These are phyloP conservation scores for Paradisaea rubra DNA, from an alignment of 2,113 vertebrate genomes.

Conservation along the genomic window DNA sequence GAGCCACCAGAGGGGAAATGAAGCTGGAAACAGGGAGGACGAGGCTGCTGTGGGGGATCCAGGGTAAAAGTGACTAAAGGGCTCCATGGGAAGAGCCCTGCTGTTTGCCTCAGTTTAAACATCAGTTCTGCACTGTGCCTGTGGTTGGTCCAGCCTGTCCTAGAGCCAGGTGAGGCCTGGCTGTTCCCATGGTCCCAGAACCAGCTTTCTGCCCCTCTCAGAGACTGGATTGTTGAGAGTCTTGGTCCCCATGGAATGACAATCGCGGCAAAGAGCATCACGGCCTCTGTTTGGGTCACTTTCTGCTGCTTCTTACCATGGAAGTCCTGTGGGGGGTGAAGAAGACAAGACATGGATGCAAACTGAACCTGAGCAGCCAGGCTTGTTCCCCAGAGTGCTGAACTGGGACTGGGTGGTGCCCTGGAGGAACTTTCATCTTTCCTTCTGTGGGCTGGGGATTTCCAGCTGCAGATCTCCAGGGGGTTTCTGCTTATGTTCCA, in stretches of 20 bases:
- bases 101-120: background rate
- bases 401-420: background rate
- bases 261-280: background rate
- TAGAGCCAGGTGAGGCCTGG: background rate
- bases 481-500: background rate
- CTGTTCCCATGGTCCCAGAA: background rate
- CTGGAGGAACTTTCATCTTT: background rate
- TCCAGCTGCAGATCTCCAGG: background rate
- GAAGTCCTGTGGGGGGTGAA: background rate
- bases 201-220: background rate
- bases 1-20: background rate
- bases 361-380: background rate
- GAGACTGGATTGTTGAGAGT: background rate
- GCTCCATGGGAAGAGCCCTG: background rate
- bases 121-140: background rate
- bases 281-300: background rate
- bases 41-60: background rate
- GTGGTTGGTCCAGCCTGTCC: background rate
- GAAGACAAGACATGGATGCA: background rate
- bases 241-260: background rate
- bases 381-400: background rate
- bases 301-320: background rate
- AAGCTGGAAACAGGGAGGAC: background rate
- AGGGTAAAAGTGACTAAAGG: background rate
- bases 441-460: background rate